Evolutionary conservation across 1,140 invertebrate genomes (phyloP), one percentile per base, ranked within the genome.

Genomic region (Ips nitidus): DNA sequence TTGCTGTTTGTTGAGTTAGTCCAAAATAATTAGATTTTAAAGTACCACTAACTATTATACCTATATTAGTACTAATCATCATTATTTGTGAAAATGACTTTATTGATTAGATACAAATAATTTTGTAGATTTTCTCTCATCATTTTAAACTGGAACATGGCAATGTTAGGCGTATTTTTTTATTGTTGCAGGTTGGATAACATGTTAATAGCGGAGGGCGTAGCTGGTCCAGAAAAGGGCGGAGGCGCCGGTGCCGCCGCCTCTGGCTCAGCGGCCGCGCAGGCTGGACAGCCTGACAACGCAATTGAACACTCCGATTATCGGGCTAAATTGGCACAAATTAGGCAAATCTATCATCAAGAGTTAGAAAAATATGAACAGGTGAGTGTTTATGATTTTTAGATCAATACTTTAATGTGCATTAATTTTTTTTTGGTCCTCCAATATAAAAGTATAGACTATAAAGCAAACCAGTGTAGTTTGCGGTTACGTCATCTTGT

Each of bases 281-380:
- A 89, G 83, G 81, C 89, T 62, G 89, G 88, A 74, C 87, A 89
- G 81, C 90, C 93, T 57, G 95, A 98, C 82, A 97, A 96, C 84
- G 95, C 94, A 72, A 97, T 97, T 80, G 98, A 99, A 84, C 98
- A 99, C 83, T 98, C 97, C 64, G 98, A 99, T 82, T 99, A 99
- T 84, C 89, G 97, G 75, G 95, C 95, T 73, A 99, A 99, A 84
- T 86, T 99, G 75, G 93, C 95, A n/a, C 97, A 99, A 85, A 99
- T 99, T 81, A 87, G 98, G 74, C 94, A 97, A 83, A 98, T 99
- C 74, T 99, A 99, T 83, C 97, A 99, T 82, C 95, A 98, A 82
- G 98, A 99, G 83, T 83, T 99, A 72, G 96, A 99, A 83, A 99
- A 99, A 88, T 99, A 99, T 80, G 97, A 71, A 47, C 69, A 71